Evolutionary conservation across 2,888 invertebrate genomes (phyloP).

Genomic region (Cerceris rybyensis): DNA sequence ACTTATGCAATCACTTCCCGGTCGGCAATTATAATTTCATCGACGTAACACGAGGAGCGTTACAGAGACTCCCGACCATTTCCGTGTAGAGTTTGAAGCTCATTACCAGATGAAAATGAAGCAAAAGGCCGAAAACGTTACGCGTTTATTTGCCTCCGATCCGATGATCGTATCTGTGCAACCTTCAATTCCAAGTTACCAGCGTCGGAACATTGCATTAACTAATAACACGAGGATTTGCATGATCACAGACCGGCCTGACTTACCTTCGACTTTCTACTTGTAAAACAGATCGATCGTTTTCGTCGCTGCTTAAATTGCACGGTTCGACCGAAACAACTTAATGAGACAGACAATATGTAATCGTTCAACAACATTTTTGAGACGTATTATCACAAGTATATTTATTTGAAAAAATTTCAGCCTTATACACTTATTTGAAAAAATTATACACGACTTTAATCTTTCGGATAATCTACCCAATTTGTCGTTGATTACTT

Average conservation of each 20-base stretch:
- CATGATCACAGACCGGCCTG: constrained; percentile 2
- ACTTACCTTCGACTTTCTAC: constrained; percentile 30
- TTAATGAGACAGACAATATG: constrained; percentile 4
- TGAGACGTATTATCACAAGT: too few species aligned
- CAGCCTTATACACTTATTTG: too few species aligned
- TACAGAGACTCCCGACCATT: too few species aligned
- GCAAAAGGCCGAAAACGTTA: neutral
- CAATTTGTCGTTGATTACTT: too few species aligned
- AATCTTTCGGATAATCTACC: too few species aligned
- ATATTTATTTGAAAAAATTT: too few species aligned
- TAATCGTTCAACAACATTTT: neutral
- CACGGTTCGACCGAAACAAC: neutral
- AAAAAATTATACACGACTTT: too few species aligned
- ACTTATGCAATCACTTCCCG: too few species aligned
- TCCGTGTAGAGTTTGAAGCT: too few species aligned
- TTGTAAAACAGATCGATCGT: constrained; percentile 16
- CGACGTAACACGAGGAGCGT: too few species aligned
- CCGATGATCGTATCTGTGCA: neutral
- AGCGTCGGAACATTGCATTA: neutral
- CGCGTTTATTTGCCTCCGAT: neutral
- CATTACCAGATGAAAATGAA: neutral
- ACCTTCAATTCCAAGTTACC: neutral
- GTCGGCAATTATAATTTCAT: too few species aligned
- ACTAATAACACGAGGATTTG: neutral
- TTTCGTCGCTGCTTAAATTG: constrained; percentile 12